Evolutionary conservation across 2,888 invertebrate genomes (phyloP).

Genomic region (Hyles lineata): DNA sequence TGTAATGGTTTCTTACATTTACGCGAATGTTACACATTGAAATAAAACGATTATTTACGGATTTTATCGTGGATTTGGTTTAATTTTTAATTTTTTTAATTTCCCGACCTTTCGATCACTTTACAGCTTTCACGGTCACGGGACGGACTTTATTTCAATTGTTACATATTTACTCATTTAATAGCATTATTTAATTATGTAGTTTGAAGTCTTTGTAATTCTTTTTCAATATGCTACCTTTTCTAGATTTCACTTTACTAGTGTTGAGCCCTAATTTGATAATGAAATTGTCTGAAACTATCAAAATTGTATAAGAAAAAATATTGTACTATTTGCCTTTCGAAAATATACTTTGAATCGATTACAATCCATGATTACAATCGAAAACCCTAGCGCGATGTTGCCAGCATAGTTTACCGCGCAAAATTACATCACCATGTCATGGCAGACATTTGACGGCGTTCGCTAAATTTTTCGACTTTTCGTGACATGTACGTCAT

Average conservation of each 20-base stretch:
- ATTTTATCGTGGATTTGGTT: too few relatives aligned
- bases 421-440: slow-evolving; percentile 80
- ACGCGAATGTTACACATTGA: too few relatives aligned
- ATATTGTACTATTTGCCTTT: background rate
- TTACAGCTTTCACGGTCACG: too few relatives aligned
- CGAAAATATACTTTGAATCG: background rate
- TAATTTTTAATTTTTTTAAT: too few relatives aligned
- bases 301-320: background rate
- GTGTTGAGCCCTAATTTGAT: background rate
- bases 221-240: too few relatives aligned
- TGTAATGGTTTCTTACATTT: fast-evolving
- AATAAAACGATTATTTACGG: too few relatives aligned
- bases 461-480: slow-evolving; percentile 77
- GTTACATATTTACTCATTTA: too few relatives aligned
- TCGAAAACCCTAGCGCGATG: slow-evolving; percentile 42
- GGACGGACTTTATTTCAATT: too few relatives aligned
- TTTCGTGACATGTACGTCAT: slow-evolving; percentile 84
- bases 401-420: slow-evolving; percentile 64
- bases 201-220: too few relatives aligned
- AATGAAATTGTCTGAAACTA: background rate
- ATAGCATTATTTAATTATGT: background rate
- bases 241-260: too few relatives aligned
- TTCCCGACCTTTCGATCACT: too few relatives aligned
- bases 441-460: slow-evolving; percentile 71
- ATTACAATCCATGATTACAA: background rate